Percentiles rank a stretch among this genome's conserved stretches.
These are phyloP conservation scores for Oncorhynchus keta DNA, from an alignment of 2,113 vertebrate species.

Conservation along the genomic window DNA sequence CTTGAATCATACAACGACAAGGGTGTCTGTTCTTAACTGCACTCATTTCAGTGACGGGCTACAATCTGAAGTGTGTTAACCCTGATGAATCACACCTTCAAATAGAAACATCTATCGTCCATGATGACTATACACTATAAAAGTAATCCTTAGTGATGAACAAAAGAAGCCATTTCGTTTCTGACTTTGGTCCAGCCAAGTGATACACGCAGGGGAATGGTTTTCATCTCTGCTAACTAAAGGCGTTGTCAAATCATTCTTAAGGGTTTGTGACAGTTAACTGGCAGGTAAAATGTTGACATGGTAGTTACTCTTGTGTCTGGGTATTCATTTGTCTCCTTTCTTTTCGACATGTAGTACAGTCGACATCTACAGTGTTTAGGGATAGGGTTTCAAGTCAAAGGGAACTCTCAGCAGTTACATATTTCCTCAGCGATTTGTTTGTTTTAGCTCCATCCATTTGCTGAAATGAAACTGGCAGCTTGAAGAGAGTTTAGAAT, in stretches of 20 bases:
- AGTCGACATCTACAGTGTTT: conserved; percentile 21
- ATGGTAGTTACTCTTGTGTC: conserved; percentile 21
- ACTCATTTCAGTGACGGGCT: conserved; percentile 55
- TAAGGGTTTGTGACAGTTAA: conserved; percentile 18
- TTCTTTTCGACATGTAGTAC: background rate
- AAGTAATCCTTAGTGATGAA: conserved; percentile 1
- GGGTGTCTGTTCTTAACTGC: conserved; percentile 63
- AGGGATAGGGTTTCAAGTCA: too few species aligned
- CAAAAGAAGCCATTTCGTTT: conserved; percentile 7
- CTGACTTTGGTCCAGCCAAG: conserved; percentile 5
- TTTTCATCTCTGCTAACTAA: background rate
- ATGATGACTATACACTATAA: conserved; percentile 27
- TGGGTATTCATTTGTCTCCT: background rate
- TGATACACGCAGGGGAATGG: background rate
- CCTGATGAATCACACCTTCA: conserved; percentile 44
- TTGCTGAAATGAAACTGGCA: background rate
- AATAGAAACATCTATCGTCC: conserved; percentile 29
- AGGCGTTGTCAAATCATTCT: conserved; percentile 1
- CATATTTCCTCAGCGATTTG: background rate
- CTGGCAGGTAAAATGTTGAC: conserved; percentile 13
- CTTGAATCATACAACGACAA: conserved; percentile 61
- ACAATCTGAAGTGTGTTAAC: conserved; percentile 53
- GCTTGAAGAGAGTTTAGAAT: background rate
- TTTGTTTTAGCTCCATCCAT: background rate
- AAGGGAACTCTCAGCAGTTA: too few species aligned